These are phyloP conservation scores for Balaenoptera acutorostrata DNA, from an alignment of 2,113 vertebrate genomes.

Conservation along the genomic window DNA sequence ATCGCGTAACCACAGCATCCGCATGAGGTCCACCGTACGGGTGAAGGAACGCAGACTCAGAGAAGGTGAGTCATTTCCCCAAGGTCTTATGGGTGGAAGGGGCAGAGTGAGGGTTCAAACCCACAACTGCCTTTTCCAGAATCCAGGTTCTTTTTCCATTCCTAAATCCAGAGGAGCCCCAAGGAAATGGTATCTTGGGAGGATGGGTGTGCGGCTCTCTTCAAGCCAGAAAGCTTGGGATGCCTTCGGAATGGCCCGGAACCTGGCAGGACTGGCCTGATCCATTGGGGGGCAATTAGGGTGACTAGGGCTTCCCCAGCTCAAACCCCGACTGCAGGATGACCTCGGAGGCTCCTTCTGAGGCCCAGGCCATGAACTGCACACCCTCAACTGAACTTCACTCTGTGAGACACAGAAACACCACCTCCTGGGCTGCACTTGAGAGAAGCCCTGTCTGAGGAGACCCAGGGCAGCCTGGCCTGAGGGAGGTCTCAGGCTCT, in stretches of 20 bases:
- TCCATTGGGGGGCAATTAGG: neutral
- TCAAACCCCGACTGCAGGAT: no score
- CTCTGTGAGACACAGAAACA: neutral
- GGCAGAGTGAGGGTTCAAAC: neutral
- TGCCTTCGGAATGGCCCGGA: neutral
- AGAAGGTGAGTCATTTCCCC: neutral
- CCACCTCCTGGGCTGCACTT: neutral
- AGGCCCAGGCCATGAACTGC: neutral
- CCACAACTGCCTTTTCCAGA: neutral
- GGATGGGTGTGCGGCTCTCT: neutral
- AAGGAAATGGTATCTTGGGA: neutral
- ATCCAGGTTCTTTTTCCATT: neutral
- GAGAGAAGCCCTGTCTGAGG: neutral
- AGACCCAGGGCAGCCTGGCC: neutral
- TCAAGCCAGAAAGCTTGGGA: neutral
- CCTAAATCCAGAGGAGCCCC: neutral
- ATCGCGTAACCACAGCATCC: neutral
- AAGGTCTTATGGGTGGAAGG: neutral
- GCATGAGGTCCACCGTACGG: neutral
- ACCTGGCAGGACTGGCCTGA: neutral
- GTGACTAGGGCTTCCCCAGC: neutral
- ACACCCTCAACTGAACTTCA: neutral
- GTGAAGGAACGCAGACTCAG: neutral
- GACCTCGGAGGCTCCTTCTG: neutral
- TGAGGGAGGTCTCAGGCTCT: neutral